These are phyloP conservation scores for Syngnathus scovelli DNA, from an alignment of 2,113 vertebrate species.

Conservation along the genomic window DNA sequence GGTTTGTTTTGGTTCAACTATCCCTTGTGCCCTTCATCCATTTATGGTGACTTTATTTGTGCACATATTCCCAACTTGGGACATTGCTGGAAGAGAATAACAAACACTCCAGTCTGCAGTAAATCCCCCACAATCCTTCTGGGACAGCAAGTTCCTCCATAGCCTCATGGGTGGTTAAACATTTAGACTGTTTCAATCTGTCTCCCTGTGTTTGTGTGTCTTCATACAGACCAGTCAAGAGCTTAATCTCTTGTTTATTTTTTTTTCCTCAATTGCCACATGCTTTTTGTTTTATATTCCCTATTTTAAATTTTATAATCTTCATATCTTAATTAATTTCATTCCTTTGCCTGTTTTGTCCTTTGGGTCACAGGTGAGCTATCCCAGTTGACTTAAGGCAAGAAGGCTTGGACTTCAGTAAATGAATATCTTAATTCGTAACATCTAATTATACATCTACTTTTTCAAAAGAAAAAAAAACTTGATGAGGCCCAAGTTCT, in stretches of 20 bases:
- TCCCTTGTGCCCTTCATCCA: constrained; percentile 36
- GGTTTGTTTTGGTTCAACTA: constrained; percentile 11
- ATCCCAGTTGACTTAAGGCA: background rate
- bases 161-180: constrained; percentile 23
- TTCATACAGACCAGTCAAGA: background rate
- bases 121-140: constrained; percentile 41
- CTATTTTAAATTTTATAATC: background rate
- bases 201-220: constrained; percentile 15
- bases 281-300: background rate
- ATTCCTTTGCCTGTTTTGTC: background rate
- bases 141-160: constrained; percentile 38
- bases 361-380: background rate
- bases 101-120: constrained; percentile 22
- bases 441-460: too few relatives aligned
- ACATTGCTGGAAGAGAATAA: constrained; percentile 41
- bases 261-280: background rate
- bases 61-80: constrained; percentile 13
- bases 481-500: background rate
- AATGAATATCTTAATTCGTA: background rate
- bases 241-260: constrained; percentile 1
- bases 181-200: constrained; percentile 20
- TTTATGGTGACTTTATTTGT: constrained; percentile 21
- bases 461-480: too few relatives aligned
- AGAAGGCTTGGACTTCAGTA: background rate
- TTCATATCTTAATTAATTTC: background rate